Percentiles rank a stretch among this genome's conserved stretches.
These are phyloP conservation scores for Triops cancriformis DNA, from an alignment of 1,140 invertebrate species.

Conservation along the genomic window DNA sequence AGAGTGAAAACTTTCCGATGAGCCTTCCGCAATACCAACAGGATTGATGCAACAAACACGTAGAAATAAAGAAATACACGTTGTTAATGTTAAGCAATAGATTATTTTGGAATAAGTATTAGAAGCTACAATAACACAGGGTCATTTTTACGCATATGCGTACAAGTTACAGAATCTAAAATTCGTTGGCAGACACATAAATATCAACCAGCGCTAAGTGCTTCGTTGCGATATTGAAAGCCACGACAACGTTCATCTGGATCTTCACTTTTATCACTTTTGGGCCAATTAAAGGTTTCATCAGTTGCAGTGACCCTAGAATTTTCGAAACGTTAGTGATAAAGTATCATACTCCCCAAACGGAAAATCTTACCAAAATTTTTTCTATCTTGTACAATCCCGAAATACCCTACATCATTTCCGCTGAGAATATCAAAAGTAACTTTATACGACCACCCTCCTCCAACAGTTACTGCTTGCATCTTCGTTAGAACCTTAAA, in stretches of 20 bases:
- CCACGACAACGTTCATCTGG: conserved; percentile 29
- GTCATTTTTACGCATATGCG: background rate
- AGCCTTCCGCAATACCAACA: background rate
- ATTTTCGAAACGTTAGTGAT: conserved; percentile 22
- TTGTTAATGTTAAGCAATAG: background rate
- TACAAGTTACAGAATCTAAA: conserved; percentile 25
- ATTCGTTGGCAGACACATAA: conserved; percentile 31
- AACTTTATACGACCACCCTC: conserved; percentile 23
- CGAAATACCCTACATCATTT: conserved; percentile 23
- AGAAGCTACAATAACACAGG: background rate
- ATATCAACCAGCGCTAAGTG: conserved; percentile 32
- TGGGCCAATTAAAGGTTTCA: conserved; percentile 36
- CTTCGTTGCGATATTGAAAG: conserved; percentile 21
- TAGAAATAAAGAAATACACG: too few species aligned
- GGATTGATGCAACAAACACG: too few species aligned
- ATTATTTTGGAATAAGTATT: background rate
- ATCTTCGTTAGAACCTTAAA: conserved; percentile 19
- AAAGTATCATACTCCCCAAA: background rate
- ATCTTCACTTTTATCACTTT: conserved; percentile 28
- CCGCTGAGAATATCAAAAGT: conserved; percentile 15
- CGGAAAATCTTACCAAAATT: conserved; percentile 18
- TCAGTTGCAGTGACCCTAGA: conserved; percentile 36
- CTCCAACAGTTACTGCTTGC: conserved; percentile 18
- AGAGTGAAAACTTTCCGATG: background rate
- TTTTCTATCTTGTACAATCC: background rate